Conservation (phyloP, 2,113 vertebrate genomes). For the Fulmarus glacialis region DNA sequence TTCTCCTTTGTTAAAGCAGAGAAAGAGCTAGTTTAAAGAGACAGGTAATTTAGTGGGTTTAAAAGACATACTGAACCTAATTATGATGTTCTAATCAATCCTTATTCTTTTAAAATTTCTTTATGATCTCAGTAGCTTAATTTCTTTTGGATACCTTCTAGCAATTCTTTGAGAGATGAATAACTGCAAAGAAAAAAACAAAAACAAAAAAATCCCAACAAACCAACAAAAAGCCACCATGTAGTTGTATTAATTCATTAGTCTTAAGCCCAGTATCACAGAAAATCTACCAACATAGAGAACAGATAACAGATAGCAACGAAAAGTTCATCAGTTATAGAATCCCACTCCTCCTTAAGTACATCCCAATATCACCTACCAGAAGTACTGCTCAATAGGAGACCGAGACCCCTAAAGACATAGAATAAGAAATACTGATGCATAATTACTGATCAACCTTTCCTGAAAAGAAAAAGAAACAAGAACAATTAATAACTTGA, state of each 20-base stretch:
- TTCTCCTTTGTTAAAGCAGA: neutral
- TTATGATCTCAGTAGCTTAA: neutral
- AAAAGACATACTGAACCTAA: neutral
- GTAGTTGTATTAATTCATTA: neutral
- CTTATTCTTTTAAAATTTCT: neutral
- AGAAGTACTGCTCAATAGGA: neutral
- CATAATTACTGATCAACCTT: neutral
- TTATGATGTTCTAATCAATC: neutral
- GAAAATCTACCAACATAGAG: neutral
- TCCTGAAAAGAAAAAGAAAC: neutral
- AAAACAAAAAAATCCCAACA: neutral
- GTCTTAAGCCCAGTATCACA: accelerated
- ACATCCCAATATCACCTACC: accelerated
- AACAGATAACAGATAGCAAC: neutral
- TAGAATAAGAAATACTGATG: neutral
- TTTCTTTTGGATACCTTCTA: neutral
- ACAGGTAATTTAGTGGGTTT: neutral
- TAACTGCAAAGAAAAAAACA: neutral
- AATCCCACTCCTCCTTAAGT: neutral
- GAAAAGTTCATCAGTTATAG: neutral
- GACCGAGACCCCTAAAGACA: accelerated
- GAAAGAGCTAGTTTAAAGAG: neutral
- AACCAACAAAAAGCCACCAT: accelerated
- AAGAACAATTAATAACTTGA: neutral
- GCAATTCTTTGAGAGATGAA: accelerated